These are phyloP conservation scores for Tragopan temminckii DNA, from an alignment of 2,797 vertebrate genomes.

Conservation along the genomic window DNA sequence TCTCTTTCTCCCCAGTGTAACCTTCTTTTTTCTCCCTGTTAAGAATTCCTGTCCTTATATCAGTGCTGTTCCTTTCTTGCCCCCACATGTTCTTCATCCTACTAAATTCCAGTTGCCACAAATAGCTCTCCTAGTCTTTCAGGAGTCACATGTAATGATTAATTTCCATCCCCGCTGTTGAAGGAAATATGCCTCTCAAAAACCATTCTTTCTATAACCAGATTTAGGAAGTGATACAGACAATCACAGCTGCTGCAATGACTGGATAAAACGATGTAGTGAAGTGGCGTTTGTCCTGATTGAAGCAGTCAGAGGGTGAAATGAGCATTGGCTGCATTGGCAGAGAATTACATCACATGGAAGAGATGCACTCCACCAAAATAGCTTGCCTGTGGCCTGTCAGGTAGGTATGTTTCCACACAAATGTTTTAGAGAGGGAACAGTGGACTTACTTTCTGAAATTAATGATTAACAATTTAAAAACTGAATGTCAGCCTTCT, in stretches of 20 bases:
- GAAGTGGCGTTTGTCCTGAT: not conserved
- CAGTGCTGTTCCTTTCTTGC: not conserved
- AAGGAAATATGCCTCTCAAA: not conserved
- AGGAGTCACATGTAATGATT: not conserved
- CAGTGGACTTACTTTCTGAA: not conserved
- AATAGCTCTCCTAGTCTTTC: not conserved
- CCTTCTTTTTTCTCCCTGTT: not conserved
- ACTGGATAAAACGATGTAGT: fast-evolving
- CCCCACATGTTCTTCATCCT: not conserved
- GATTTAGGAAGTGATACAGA: not conserved
- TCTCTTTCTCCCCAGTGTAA: not conserved
- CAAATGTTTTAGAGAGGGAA: not conserved
- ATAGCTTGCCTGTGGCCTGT: fast-evolving
- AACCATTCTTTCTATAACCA: fast-evolving
- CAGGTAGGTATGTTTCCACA: fast-evolving
- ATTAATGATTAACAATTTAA: conserved; percentile 30
- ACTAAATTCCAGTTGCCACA: not conserved
- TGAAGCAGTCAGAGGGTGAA: not conserved
- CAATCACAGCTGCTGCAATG: not conserved
- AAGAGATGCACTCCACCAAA: not conserved
- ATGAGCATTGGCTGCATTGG: fast-evolving
- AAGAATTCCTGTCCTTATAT: not conserved
- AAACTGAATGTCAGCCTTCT: conserved; percentile 15
- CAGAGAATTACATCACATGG: fast-evolving
- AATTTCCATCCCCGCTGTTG: not conserved